Base-by-base conservation (phyloP, 1,140 invertebrate genomes). In the Drosophila truncata region DNA sequence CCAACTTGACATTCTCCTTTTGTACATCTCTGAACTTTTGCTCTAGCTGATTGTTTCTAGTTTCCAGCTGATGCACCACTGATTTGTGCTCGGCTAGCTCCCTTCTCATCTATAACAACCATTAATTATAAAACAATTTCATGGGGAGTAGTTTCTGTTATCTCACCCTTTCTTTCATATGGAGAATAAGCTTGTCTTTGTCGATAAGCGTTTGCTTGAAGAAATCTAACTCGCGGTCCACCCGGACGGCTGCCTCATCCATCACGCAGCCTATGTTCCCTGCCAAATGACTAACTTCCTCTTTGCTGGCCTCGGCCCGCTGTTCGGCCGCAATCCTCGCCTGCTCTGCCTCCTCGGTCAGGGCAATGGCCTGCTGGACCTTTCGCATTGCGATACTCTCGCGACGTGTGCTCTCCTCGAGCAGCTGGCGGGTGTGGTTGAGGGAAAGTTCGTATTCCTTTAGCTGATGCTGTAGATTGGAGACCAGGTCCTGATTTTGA, bases 171-270 rank as follows among this genome's bases (percentile, higher is more conserved):
- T 92, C 77, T 13, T 74, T 86, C 4, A 88, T 31, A 0, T 9
- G 1, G 0, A n/a, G 67, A 37, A 95, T 93, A 71, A 93, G 91
- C 81, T 94, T 93, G 54, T 93, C 93, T 27, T 94, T 91, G 29
- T 93, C 86, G 11, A 92, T 84, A 70, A 96, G 95, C 91, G 95
- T 95, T 55, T 93, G 93, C 35, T 93, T 91, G 13, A 96, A 80
- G 63, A 94, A 92, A 63, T 94, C 93, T 11, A 95, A 91, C 75
- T 94, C 94, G 49, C 91, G 93, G 85, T 95, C 95, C 65, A 96
- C 94, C 86, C 95, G 95, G 2, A 91, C 88, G 8, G 94, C 94
- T 69, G 96, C 94, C 42, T 94, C 94, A 52, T 95, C 93, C 79
- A 95, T 95, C 20, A 95, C 95, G 59, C 71, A 70, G 27, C 91